A percentile compares a stretch with the other conserved stretches of the same genome.
Conservation (phyloP, 2,888 invertebrate species). For the Latrodectus elegans region DNA sequence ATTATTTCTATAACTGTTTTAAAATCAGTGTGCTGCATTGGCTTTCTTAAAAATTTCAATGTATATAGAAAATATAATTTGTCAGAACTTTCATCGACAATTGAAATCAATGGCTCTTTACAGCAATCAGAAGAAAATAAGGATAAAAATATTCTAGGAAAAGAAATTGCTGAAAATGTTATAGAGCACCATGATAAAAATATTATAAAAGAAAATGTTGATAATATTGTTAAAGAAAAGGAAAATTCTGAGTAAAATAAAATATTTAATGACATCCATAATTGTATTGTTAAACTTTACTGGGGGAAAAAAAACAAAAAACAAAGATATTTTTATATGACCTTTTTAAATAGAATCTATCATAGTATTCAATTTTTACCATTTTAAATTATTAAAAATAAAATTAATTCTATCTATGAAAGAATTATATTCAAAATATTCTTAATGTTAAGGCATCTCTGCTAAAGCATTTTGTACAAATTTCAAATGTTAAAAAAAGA, state of each 20-base stretch:
- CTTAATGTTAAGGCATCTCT: too few species aligned
- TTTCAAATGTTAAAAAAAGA: too few species aligned
- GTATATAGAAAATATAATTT: constrained; percentile 90
- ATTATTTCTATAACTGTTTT: constrained; percentile 89
- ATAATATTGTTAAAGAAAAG: background rate
- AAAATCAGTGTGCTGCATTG: constrained; percentile 85
- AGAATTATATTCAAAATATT: too few species aligned
- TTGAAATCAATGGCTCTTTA: background rate
- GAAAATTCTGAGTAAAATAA: background rate
- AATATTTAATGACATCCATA: background rate
- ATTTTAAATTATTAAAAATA: background rate
- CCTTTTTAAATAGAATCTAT: background rate
- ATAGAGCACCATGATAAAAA: background rate
- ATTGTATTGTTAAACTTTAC: background rate
- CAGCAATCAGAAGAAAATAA: background rate
- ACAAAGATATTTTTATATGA: background rate
- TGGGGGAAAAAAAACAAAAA: background rate
- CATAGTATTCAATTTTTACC: background rate
- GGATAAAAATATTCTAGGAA: background rate
- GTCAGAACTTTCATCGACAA: constrained; percentile 77
- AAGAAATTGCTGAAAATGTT: background rate
- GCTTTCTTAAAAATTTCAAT: constrained; percentile 86
- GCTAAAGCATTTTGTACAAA: too few species aligned
- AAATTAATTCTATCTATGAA: background rate
- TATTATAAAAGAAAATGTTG: background rate